These are phyloP conservation scores for Pimpla rufipes DNA, from an alignment of 2,888 invertebrate species.

Conservation along the genomic window DNA sequence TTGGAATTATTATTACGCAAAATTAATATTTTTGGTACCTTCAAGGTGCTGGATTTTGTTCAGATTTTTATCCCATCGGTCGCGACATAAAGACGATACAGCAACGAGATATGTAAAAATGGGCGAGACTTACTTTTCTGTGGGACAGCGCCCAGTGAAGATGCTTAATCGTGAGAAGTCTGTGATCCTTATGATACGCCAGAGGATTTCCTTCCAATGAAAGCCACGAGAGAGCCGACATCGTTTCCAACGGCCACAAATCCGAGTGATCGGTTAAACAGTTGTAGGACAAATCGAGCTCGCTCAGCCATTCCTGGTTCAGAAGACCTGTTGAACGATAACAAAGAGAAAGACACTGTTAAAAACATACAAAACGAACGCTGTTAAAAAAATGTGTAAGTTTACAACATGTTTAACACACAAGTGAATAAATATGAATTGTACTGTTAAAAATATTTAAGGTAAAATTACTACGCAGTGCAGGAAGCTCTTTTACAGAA, in stretches of 20 bases:
- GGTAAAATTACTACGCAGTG: no score
- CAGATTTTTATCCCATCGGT: no score
- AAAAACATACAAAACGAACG: no score
- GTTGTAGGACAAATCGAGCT: slow-evolving; percentile 89
- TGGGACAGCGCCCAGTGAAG: slow-evolving; percentile 87
- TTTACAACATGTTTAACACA: no score
- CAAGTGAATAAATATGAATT: no score
- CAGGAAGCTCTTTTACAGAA: no score
- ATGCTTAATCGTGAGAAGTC: slow-evolving; percentile 86
- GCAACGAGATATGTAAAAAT: background rate
- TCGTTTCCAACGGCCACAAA: slow-evolving; percentile 87
- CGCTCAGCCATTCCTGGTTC: slow-evolving; percentile 86
- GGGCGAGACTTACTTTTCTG: slow-evolving; percentile 81
- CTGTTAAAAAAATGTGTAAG: no score
- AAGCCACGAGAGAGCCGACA: slow-evolving; percentile 87
- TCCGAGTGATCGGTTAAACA: slow-evolving; percentile 88
- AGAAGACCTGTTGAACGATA: slow-evolving; percentile 84
- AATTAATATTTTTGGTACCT: no score
- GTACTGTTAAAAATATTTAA: no score
- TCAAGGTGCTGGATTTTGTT: no score
- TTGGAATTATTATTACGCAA: no score
- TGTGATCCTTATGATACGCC: slow-evolving; percentile 88
- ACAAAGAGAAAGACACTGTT: background rate
- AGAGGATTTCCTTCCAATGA: slow-evolving; percentile 89
- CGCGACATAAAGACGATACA: background rate